phyloP scores from a whole-genome alignment of 2,797 vertebrate species.

The Podarcis lilfordi region DNA sequence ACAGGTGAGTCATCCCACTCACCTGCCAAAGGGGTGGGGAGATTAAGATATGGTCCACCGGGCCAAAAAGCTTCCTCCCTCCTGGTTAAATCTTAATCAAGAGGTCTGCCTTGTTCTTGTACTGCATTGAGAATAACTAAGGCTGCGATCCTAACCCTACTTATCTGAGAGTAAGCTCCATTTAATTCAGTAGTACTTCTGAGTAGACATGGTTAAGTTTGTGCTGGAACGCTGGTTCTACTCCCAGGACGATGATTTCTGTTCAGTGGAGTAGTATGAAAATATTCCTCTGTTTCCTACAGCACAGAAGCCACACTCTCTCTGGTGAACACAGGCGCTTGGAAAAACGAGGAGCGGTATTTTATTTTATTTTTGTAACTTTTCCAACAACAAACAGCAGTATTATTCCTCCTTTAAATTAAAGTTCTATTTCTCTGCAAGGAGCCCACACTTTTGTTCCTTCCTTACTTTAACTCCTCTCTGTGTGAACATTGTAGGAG shows the following conservation, averaged over 20 bases:
- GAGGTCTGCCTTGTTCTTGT: neutral
- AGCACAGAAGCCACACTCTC: neutral
- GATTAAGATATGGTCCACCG: too few species aligned
- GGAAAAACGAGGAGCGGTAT: neutral
- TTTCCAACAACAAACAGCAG: neutral
- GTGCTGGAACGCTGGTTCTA: neutral
- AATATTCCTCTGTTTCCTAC: neutral
- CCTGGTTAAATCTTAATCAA: neutral
- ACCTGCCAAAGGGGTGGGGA: too few species aligned
- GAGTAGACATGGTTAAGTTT: neutral
- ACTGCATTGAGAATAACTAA: neutral
- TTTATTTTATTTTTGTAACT: neutral
- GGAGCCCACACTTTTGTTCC: neutral
- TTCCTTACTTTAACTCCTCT: neutral
- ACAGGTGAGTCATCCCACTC: too few species aligned
- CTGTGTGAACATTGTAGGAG: slow-evolving; percentile 6
- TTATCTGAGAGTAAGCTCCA: too few species aligned
- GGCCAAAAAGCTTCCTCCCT: too few species aligned
- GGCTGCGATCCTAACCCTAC: neutral
- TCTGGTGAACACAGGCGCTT: neutral
- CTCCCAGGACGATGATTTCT: neutral
- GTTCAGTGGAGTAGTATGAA: neutral
- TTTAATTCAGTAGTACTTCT: neutral
- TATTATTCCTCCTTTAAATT: neutral
- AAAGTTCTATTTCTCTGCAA: neutral